Percentiles rank a stretch among this genome's conserved stretches.
Conservation (phyloP, 1,140 invertebrate genomes). For the Ridgeia piscesae region DNA sequence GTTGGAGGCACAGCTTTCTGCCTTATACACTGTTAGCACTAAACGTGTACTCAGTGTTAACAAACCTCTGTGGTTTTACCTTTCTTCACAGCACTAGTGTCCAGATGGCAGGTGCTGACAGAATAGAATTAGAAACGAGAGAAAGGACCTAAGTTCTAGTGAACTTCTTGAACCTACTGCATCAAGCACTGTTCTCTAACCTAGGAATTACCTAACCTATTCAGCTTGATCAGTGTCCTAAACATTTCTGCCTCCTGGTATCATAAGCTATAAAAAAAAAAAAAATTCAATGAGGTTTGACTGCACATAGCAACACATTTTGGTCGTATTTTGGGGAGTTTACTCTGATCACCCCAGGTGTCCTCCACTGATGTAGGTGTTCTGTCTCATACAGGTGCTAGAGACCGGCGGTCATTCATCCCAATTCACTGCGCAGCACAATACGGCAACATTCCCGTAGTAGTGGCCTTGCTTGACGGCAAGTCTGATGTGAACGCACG, state of each 20-base stretch:
- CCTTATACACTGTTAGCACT: too few species aligned
- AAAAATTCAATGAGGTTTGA: too few species aligned
- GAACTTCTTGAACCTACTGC: background rate
- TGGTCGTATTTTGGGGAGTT: background rate
- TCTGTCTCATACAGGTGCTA: constrained; percentile 35
- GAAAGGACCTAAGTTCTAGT: background rate
- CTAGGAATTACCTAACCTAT: background rate
- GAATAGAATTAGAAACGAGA: background rate
- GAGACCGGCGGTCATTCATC: constrained; percentile 48
- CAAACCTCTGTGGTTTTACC: too few species aligned
- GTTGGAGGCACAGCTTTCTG: background rate
- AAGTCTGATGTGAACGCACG: constrained; percentile 50
- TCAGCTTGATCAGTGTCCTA: background rate
- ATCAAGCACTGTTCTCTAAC: background rate
- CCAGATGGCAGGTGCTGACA: background rate
- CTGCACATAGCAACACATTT: background rate
- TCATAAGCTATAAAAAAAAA: too few species aligned
- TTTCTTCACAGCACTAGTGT: too few species aligned
- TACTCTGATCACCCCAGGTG: background rate
- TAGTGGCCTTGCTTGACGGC: constrained; percentile 43
- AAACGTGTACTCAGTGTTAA: too few species aligned
- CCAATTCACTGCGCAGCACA: constrained; percentile 54
- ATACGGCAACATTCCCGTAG: constrained; percentile 45
- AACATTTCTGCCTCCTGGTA: background rate
- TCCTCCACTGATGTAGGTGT: background rate